Evolutionary conservation across 2,797 vertebrate genomes (phyloP).

Genomic region (Chaenodraco wilsoni): DNA sequence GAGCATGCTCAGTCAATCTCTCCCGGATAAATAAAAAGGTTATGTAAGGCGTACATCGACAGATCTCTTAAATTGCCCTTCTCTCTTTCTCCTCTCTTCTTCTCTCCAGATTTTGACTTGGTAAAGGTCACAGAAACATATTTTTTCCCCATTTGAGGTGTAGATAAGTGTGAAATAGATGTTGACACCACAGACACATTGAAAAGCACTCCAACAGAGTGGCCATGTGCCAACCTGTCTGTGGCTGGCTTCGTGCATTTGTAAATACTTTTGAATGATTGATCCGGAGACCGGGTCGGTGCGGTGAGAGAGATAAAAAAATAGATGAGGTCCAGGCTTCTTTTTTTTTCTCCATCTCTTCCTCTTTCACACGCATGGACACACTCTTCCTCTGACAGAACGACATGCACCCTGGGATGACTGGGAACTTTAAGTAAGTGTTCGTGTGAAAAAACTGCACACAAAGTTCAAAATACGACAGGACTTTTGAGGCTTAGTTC

Average conservation of each 20-base stretch:
- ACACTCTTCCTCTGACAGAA: constrained; percentile 50
- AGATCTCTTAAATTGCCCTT: constrained; percentile 62
- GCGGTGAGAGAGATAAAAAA: constrained; percentile 51
- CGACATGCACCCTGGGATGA: constrained; percentile 52
- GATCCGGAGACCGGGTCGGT: constrained; percentile 69
- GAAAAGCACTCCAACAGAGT: constrained; percentile 82
- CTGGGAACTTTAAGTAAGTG: constrained; percentile 45
- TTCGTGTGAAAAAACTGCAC: constrained; percentile 30
- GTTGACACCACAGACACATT: constrained; percentile 81
- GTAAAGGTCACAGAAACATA: constrained; percentile 81
- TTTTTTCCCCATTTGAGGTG: constrained; percentile 77
- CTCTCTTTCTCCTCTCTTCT: constrained; percentile 38
- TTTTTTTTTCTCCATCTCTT: constrained; percentile 12
- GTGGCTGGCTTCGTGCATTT: constrained; percentile 77
- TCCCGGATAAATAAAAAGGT: constrained; percentile 70
- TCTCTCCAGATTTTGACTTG: constrained; percentile 74
- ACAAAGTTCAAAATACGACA: constrained; percentile 17
- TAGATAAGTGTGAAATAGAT: constrained; percentile 84
- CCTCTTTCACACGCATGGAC: constrained; percentile 21
- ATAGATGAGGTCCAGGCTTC: constrained; percentile 47
- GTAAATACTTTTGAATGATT: constrained; percentile 83
- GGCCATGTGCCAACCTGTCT: constrained; percentile 74
- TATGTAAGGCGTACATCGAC: constrained; percentile 65
- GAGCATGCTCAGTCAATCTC: constrained; percentile 59
- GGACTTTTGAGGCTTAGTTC: constrained; percentile 42